Base-by-base conservation (phyloP, 2,888 invertebrate genomes). In the Emmelina monodactyla region DNA sequence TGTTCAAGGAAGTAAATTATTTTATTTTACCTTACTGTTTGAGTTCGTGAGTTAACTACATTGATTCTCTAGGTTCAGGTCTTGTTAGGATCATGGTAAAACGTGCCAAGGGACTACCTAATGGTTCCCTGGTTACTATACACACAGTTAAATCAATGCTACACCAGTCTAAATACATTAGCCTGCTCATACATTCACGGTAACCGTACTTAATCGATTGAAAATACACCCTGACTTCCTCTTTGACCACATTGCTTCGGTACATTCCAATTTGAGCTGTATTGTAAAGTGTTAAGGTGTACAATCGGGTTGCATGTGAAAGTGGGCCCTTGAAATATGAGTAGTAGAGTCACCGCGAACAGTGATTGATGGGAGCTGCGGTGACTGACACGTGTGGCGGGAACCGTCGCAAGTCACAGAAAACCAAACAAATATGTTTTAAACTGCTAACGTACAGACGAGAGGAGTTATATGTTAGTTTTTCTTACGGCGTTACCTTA, bases 311-410 rank as follows among this genome's bases (percentile, higher is more conserved):
- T 14, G 40, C 42, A n/a, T 39, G 40, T 41, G 39, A 51, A 51
- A 44, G 46, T 47, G 45, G 55, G 54, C 57, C 62, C 56, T 61
- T 72, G 70, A 69, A 73, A 73, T 68, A 70, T 69, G 75, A 73
- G 73, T 68, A 62, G 69, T 60, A 58, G 62, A 67, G 67, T 65
- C 67, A 62, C 62, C 62, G 62, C 54, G 55, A 67, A 62, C 72
- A 66, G 69, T 75, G 75, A 73, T 73, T 75, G 75, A 75, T 75
- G 73, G 59, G 65, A 56, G 62, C 60, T 73, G 65, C 57, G 62
- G 60, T 72, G 75, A 75, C 68, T 72, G 75, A 67, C 66, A 62
- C 60, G 65, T 59, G 60, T 63, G 70, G 68, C 62, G 61, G 34
- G 6, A 10, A 11, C 16, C 40, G 50, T 58, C 2, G 0, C 22